Conservation (phyloP, 2,888 invertebrate species). For the Lobophora halterata region DNA sequence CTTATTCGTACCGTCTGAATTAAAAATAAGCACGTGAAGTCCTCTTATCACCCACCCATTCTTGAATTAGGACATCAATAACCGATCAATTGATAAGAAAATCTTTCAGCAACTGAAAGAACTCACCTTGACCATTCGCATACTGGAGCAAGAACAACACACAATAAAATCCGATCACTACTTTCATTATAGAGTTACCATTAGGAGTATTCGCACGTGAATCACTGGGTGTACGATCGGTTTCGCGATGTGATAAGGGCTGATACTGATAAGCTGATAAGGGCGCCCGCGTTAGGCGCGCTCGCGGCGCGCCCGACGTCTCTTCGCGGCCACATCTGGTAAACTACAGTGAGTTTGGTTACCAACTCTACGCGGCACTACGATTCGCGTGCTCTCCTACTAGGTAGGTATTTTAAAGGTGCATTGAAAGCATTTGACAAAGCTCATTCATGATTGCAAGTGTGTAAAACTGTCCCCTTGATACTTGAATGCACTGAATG, state of each 20-base stretch:
- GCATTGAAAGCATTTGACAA: slow-evolving; percentile 9
- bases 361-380: slow-evolving; percentile 8
- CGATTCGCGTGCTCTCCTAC: slow-evolving; percentile 12
- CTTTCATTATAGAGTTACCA: slow-evolving; percentile 56
- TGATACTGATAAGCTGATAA: slow-evolving; percentile 64
- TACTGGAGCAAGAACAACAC: slow-evolving; percentile 46
- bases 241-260: slow-evolving; percentile 75
- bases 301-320: slow-evolving; percentile 54
- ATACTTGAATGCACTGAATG: no score
- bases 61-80: slow-evolving; percentile 19
- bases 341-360: slow-evolving; percentile 20
- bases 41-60: slow-evolving; percentile 17
- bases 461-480: not conserved
- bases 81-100: slow-evolving; percentile 15
- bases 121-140: slow-evolving; percentile 65
- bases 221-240: slow-evolving; percentile 50
- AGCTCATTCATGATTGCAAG: slow-evolving; percentile 13
- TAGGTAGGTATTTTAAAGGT: not conserved
- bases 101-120: slow-evolving; percentile 27
- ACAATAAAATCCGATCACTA: slow-evolving; percentile 51
- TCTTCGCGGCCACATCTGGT: slow-evolving; percentile 62
- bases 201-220: slow-evolving; percentile 55
- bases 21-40: slow-evolving; percentile 1
- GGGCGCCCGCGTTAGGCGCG: slow-evolving; percentile 44
- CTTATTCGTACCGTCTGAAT: not conserved